Base-by-base conservation (phyloP, 2,888 invertebrate species). In the Synanthedon formicaeformis region DNA sequence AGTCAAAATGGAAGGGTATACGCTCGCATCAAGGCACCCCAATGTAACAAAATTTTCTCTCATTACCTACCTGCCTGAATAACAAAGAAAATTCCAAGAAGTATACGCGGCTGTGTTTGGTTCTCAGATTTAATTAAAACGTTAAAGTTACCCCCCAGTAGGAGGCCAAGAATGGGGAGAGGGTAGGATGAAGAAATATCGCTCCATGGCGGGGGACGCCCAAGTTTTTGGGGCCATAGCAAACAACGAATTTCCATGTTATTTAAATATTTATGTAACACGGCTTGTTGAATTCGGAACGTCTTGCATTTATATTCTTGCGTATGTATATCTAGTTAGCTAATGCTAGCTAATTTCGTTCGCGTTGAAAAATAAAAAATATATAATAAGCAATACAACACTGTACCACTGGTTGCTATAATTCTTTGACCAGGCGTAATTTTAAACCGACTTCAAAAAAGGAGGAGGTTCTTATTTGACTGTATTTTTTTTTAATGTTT, bases 171-270 rank as follows among this genome's bases (percentile, higher is more conserved):
- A 34, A 54, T 48, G 54, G 56, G 55, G 56, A 55, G 57, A 65
- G 65, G 72, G 63, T 62, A 61, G 63, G 67, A 68, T 71, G 76
- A 75, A 77, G 78, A 81, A 79, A 79, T 79, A 81, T 66, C 62
- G 69, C 69, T 56, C 54, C 58, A 41, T 48, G 59, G 59, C 56
- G 59, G 62, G 66, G 69, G 62, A 62, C 59, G 59, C 59, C 60
- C 58, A 77, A 79, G 76, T 80, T 83, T 81, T 81, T 79, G 79
- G 81, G 77, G 75, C 67, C 66, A 73, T 67, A 62, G 70, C 78
- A 81, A 84, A 83, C 79, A 83, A 72, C 72, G 75, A 79, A 81
- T 84, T 84, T 79, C 77, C 82, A 85, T 85, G 81, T 78, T 81
- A 82, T 84, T 84, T 83, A 84, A 83, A 85, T 82, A 74, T 74